Conservation (phyloP, 1,140 invertebrate genomes). For the Bombus polaris region DNA sequence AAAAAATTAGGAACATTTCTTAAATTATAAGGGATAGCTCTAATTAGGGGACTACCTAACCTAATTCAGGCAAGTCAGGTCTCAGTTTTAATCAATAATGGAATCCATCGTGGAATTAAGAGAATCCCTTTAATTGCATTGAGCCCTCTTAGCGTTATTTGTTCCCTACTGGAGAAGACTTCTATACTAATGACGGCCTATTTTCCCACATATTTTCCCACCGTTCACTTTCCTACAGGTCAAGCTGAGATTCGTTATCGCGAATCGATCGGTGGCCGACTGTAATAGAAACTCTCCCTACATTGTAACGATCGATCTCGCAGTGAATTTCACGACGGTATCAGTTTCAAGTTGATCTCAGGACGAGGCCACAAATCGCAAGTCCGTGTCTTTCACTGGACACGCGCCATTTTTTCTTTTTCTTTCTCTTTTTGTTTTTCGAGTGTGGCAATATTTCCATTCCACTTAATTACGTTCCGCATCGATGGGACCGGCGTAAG, state of each 20-base stretch:
- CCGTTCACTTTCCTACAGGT: constrained; percentile 19
- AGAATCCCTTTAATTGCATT: not conserved
- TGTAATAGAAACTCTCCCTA: not conserved
- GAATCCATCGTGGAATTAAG: not conserved
- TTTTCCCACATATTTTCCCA: not conserved
- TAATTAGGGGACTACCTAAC: not conserved
- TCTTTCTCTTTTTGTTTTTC: no score
- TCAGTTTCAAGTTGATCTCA: no score
- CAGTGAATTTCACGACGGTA: not conserved
- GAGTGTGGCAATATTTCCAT: no score
- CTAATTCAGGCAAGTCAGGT: not conserved
- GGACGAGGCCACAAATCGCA: no score
- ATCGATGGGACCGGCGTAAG: no score
- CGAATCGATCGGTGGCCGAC: not conserved
- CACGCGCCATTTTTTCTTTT: no score
- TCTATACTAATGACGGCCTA: not conserved
- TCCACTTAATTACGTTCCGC: no score
- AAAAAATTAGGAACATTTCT: not conserved
- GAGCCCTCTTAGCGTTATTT: not conserved
- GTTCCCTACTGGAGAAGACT: not conserved
- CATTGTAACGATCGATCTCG: constrained; percentile 6
- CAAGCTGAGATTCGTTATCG: not conserved
- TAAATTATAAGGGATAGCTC: not conserved
- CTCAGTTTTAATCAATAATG: not conserved
- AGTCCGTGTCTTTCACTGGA: no score